These are phyloP conservation scores for Mamestra configurata DNA, from an alignment of 1,140 invertebrate genomes.

Conservation along the genomic window DNA sequence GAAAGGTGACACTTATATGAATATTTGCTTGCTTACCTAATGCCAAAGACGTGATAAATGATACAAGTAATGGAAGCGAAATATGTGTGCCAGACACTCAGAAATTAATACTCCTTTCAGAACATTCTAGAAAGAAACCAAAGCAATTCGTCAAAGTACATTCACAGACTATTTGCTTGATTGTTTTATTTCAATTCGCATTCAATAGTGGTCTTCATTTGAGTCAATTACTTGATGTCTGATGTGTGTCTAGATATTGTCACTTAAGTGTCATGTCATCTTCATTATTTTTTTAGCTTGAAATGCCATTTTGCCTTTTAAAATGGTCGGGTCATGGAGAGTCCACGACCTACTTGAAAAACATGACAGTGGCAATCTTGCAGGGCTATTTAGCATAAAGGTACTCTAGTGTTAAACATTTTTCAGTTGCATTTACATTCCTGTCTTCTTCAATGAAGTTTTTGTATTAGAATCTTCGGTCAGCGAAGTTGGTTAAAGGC, in stretches of 20 bases:
- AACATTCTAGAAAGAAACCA: conserved; percentile 23
- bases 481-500: too few species aligned
- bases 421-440: too few species aligned
- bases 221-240: conserved; percentile 30
- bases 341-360: not conserved
- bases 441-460: too few species aligned
- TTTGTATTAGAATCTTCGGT: too few species aligned
- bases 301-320: not conserved
- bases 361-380: too few species aligned
- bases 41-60: not conserved
- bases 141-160: conserved; percentile 18
- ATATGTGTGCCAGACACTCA: not conserved
- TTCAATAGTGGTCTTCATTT: conserved; percentile 24
- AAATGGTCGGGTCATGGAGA: not conserved
- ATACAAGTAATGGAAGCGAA: not conserved
- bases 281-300: conserved; percentile 1
- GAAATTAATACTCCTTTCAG: not conserved
- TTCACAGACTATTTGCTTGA: conserved; percentile 37
- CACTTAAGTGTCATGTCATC: conserved; percentile 16
- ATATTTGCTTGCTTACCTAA: not conserved
- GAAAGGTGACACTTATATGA: not conserved
- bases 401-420: too few species aligned
- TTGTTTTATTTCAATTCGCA: conserved; percentile 43
- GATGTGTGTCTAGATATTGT: conserved; percentile 36
- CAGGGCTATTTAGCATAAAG: too few species aligned